Evolutionary conservation across 2,888 invertebrate species (phyloP), one percentile per base, ranked within the genome.

Genomic region (Heliconius erato): DNA sequence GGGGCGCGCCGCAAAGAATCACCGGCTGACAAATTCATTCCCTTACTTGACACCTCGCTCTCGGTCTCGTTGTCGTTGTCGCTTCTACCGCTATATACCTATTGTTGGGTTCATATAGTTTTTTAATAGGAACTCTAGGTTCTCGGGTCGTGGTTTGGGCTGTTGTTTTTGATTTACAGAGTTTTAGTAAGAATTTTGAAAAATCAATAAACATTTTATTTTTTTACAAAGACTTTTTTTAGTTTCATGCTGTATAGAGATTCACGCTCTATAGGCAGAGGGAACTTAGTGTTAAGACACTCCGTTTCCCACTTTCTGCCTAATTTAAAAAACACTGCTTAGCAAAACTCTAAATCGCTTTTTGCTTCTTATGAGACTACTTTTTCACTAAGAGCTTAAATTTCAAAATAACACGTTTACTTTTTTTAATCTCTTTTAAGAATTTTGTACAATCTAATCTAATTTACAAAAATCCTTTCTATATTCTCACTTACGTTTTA

Each of bases 11-110:
- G 87, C 88, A 86, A 88, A 88, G 91, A 93, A 91, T 93, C 93
- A 92, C 91, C 89, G 88, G 88, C 90, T 92, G 94, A 94, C 93
- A 94, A 93, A 94, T 94, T 94, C 93, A 93, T 94, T 91, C 91
- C 85, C 83, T 72, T 85, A 84, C 86, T 83, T 86, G 86, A 88
- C 89, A 89, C 88, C 88, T 85, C 83, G 59, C 79, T 44, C 86
- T 84, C 85, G 86, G 80, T 81, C 68, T 87, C 85, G 85, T 54
- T 54, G 80, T 81, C 63, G 77, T 77, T 84, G 81, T 87, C 85
- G 85, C 79, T 19, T 49, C 49, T 59, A 86, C 82, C 85, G 88
- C 89, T 89, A 89, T 89, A 88, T 87, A 87, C 79, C 32, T 67
- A 67, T 40, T 63, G 59, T 74, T 59, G 78, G 67, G 23, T 59